Evolutionary conservation across 2,797 vertebrate species (phyloP).

Genomic region (Brachymystax lenok): DNA sequence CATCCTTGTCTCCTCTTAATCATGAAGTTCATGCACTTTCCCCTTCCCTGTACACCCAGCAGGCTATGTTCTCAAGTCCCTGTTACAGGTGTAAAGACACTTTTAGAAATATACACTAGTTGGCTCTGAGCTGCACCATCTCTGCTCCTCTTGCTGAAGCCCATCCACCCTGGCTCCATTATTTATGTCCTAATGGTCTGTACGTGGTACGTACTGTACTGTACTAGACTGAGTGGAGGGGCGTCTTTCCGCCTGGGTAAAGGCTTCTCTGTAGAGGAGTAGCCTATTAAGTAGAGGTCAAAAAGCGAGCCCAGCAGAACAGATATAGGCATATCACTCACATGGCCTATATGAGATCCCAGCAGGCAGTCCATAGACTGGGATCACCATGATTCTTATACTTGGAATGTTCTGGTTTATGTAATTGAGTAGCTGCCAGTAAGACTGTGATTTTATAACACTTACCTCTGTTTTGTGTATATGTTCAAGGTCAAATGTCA

Average conservation of each 20-base stretch:
- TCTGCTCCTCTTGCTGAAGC: background rate
- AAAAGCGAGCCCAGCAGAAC: too few species aligned
- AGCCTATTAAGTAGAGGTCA: too few species aligned
- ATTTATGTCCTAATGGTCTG: background rate
- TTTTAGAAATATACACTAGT: background rate
- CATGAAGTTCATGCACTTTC: conserved; percentile 12
- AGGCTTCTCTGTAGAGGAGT: background rate
- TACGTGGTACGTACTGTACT: conserved; percentile 2
- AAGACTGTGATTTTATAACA: too few species aligned
- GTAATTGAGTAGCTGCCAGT: too few species aligned
- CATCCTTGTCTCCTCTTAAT: conserved; percentile 7
- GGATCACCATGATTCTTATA: too few species aligned
- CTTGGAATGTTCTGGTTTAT: too few species aligned
- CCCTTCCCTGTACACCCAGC: too few species aligned
- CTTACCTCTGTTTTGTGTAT: too few species aligned
- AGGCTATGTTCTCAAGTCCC: background rate
- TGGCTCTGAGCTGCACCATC: background rate
- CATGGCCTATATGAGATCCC: too few species aligned
- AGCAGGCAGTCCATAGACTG: too few species aligned
- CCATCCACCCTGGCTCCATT: background rate
- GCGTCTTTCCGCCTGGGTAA: background rate
- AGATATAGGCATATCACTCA: too few species aligned
- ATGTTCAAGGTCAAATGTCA: too few species aligned
- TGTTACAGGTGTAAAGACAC: background rate
- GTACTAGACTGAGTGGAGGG: background rate